Evolutionary conservation across 2,113 vertebrate genomes (phyloP), one percentile per base, ranked within the genome.

Genomic region (Motacilla alba): DNA sequence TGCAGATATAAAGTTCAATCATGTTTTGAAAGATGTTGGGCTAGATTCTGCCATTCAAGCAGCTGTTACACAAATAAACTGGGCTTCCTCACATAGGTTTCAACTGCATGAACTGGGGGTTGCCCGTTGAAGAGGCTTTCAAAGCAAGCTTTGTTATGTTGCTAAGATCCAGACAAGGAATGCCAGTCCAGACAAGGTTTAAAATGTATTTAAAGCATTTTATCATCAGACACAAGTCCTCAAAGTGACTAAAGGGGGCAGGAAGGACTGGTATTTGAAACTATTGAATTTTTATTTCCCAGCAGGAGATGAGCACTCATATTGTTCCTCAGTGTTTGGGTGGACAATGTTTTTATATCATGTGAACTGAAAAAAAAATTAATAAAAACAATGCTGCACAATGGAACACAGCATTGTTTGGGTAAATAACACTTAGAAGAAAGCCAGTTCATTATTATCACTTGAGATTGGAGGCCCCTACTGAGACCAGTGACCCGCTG

Each of bases 111-210:
- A 90, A 90, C 58, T 59, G 64, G 44, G 82, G 75, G 31, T 24
- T 84, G 83, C 88, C 52, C 74, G 87, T 84, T 35, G 68, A 78
- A 70, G 44, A 89, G 77, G 84, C 43, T 88, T 91, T 91, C 76
- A 96, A 93, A 89, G 92, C 86, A 46, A 94, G 76, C 85, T 92
- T 97, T 96, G 90, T 96, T 87, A 66, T 75, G 96, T 96, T 96
- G 95, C 95, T 95, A 96, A 95, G 93, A 92, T 73, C 64, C 86
- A 87, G 73, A 59, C 44, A 87, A 76, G 79, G 94, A 96, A 96
- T 94, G 94, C 62, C 73, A 92, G 86, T 62, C 44, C 0, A 8
- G 92, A 95, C 94, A 89, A 96, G 86, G 76, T 96, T 90, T 94
- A 83, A 96, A 94, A 95, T 49, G 76, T 88, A 92, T 94, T 95